Evolutionary conservation across 2,888 invertebrate genomes (phyloP), one percentile per base, ranked within the genome.

Genomic region (Oeneis ivallda): DNA sequence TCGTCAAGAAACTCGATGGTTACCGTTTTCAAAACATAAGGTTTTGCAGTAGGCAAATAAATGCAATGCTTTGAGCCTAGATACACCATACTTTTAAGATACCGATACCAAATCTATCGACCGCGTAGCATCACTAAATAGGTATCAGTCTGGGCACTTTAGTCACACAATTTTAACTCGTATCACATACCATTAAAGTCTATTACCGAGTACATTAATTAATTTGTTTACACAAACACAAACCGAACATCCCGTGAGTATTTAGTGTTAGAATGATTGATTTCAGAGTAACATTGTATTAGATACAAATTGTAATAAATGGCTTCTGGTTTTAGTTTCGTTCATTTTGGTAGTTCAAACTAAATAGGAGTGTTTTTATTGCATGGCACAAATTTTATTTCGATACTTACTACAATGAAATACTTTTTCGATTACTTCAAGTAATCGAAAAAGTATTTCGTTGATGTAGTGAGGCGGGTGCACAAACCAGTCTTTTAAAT

Each of bases 221-320:
- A 19, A 4, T 9, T 26, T 32, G n/a, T 56, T 56, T 41, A 56
- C 41, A 56, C 39, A 37, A 17, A 64, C 34, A 37, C 53, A 49
- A 47, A 59, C 47, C 45, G 19, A 47, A 32, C 9, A 43, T 26
- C 59, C 52, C 54, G 62, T 49, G 47, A 57, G 59, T 59, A 56
- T 57, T 64, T 64, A 50, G 69, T 65, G 50, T 62, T 67, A 19
- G 65, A 54, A 62, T 70, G 69, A 68, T 70, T 70, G 69, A 70
- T 70, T 65, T 68, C 61, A 57, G 52, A 58, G 59, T 67, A 67
- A 62, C 65, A 65, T 63, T 67, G 67, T 65, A 67, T 65, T 67
- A 65, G 67, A 67, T 65, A 65, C 67, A 70, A 70, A 70, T 70
- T 68, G 69, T 68, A 65, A 67, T 69, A 61, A 67, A 69, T 67